Evolutionary conservation across 2,797 vertebrate genomes (phyloP).

Genomic region (Anableps anableps): DNA sequence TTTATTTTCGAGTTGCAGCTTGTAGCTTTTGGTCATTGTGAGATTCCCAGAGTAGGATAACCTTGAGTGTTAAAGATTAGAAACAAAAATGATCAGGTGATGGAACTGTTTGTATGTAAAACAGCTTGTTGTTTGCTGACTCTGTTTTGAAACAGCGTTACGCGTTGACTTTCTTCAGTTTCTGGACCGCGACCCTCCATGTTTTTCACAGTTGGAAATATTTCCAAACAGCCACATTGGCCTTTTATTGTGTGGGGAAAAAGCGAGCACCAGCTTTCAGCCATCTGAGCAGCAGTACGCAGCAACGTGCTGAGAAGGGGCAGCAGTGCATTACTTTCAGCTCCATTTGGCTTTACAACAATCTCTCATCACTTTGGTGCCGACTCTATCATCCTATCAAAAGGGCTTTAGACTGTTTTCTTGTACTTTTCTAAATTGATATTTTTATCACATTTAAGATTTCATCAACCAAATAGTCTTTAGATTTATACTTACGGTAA

Average conservation of each 20-base stretch:
- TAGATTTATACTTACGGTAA: too few species aligned
- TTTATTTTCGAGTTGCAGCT: background rate
- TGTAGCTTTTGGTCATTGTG: background rate
- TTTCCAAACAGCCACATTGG: background rate
- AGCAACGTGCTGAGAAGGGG: background rate
- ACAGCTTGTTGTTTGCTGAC: background rate
- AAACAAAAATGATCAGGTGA: background rate
- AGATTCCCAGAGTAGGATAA: background rate
- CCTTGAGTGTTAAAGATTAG: background rate
- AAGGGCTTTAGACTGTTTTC: background rate
- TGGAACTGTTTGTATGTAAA: background rate
- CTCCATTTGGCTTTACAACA: background rate
- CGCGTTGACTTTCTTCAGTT: background rate
- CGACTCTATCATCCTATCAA: background rate
- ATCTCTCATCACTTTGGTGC: background rate
- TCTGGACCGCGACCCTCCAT: background rate
- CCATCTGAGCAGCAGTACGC: background rate
- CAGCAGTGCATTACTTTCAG: background rate
- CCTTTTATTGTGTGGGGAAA: too few species aligned
- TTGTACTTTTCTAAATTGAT: background rate
- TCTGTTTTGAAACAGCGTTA: background rate
- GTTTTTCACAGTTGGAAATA: background rate
- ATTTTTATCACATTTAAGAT: background rate
- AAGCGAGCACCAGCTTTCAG: background rate
- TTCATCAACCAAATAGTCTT: background rate